These are phyloP conservation scores for Oxytorus armatus DNA, from an alignment of 2,888 invertebrate species.

Conservation along the genomic window DNA sequence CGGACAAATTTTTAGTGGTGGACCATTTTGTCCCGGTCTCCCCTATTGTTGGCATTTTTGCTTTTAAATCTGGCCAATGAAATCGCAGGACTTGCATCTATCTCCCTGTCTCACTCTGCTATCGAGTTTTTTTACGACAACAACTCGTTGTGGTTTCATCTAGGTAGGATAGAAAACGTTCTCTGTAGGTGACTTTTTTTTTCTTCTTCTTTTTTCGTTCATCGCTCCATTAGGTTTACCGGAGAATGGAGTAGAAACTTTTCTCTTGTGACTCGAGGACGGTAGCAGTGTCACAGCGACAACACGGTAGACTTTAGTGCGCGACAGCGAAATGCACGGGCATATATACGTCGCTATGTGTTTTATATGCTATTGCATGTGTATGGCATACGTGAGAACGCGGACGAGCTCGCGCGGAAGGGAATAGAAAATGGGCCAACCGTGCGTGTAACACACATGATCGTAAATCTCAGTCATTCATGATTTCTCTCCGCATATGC, in stretches of 20 bases:
- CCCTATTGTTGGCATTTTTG: too few relatives aligned
- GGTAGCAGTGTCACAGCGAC: slow-evolving; percentile 44
- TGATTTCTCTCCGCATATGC: slow-evolving; percentile 68
- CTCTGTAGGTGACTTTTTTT: slow-evolving; percentile 19
- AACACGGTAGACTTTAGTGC: slow-evolving; percentile 53
- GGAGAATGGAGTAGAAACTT: slow-evolving; percentile 70
- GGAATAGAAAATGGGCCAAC: slow-evolving; percentile 67
- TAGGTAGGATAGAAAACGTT: slow-evolving; percentile 67
- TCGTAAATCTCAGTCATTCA: slow-evolving; percentile 71
- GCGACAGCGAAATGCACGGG: slow-evolving; percentile 41
- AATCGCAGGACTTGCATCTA: too few relatives aligned
- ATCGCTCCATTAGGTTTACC: slow-evolving; percentile 68
- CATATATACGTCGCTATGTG: slow-evolving; percentile 8
- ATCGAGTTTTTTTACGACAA: too few relatives aligned
- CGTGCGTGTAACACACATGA: slow-evolving; percentile 50
- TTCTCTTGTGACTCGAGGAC: slow-evolving; percentile 47
- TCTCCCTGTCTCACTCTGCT: too few relatives aligned
- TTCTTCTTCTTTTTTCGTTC: slow-evolving; percentile 49
- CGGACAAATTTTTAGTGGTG: too few relatives aligned
- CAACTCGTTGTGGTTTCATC: too few relatives aligned
- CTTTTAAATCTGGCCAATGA: too few relatives aligned
- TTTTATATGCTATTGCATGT: too few relatives aligned
- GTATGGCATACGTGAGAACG: slow-evolving; percentile 31
- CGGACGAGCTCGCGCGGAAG: slow-evolving; percentile 37
- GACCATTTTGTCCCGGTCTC: too few relatives aligned